Percentiles rank a stretch among this genome's conserved stretches.
Conservation (phyloP, 2,113 vertebrate species). For the Rhizomys pruinosus region DNA sequence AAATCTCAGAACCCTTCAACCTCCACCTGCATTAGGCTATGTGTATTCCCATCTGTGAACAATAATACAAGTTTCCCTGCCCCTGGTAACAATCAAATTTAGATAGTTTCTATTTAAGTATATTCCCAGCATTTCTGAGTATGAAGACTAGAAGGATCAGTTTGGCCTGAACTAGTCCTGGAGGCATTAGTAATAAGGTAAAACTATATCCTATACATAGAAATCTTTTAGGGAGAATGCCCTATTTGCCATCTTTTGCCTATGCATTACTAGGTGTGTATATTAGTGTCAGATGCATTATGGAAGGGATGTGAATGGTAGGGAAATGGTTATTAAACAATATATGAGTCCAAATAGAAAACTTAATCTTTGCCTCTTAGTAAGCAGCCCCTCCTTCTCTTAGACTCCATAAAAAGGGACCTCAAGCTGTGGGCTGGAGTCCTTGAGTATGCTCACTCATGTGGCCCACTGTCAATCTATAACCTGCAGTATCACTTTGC, state of each 20-base stretch:
- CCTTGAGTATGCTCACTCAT: no score
- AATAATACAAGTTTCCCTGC: not conserved
- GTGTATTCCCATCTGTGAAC: not conserved
- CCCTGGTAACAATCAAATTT: not conserved
- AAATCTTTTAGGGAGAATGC: not conserved
- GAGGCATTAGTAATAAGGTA: not conserved
- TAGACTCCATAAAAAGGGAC: no score
- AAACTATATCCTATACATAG: not conserved
- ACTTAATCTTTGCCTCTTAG: not conserved
- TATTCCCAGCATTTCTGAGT: not conserved
- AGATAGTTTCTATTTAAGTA: not conserved
- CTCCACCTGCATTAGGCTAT: not conserved
- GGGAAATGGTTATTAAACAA: not conserved
- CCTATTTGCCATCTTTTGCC: not conserved
- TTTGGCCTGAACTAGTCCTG: not conserved
- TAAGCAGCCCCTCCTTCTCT: no score
- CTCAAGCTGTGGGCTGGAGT: no score
- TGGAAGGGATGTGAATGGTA: not conserved
- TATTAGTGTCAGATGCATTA: not conserved
- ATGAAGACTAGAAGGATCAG: not conserved
- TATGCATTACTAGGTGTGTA: not conserved
- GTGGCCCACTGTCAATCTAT: no score
- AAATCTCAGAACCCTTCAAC: not conserved
- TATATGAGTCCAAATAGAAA: not conserved
- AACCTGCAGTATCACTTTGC: no score